phyloP scores from a whole-genome alignment of 2,888 invertebrate species.

The Portevinia maculata region DNA sequence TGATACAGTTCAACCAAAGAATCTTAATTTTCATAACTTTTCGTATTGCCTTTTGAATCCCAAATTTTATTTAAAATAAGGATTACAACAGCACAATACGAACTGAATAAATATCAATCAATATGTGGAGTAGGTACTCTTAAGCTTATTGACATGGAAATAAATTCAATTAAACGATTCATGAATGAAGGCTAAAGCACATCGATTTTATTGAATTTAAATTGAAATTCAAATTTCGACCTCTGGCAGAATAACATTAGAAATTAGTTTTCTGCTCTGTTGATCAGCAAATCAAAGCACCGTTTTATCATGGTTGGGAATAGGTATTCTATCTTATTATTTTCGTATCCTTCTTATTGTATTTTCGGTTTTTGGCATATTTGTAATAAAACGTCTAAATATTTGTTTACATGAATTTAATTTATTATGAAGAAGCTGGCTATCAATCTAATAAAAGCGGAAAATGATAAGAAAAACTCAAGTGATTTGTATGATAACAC shows the following conservation, averaged over 20 bases:
- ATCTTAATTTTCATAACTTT: neutral
- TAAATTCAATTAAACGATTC: neutral
- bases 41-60: neutral
- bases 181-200: neutral
- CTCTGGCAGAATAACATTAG: neutral
- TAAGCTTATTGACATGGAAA: slow-evolving; percentile 4
- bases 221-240: slow-evolving; percentile 11
- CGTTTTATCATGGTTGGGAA: no score
- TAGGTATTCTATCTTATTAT: no score
- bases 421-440: no score
- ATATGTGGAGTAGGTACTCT: slow-evolving; percentile 10
- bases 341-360: no score
- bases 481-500: no score
- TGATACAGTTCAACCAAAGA: neutral
- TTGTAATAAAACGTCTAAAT: no score
- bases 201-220: slow-evolving; percentile 13
- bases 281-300: neutral
- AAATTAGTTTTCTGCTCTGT: neutral
- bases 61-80: neutral
- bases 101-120: slow-evolving; percentile 24
- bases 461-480: no score
- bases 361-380: no score
- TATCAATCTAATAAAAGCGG: no score
- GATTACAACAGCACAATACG: neutral
- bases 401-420: no score